These are phyloP conservation scores for Toxotes chatareus DNA, from an alignment of 2,113 vertebrate species.

Conservation along the genomic window DNA sequence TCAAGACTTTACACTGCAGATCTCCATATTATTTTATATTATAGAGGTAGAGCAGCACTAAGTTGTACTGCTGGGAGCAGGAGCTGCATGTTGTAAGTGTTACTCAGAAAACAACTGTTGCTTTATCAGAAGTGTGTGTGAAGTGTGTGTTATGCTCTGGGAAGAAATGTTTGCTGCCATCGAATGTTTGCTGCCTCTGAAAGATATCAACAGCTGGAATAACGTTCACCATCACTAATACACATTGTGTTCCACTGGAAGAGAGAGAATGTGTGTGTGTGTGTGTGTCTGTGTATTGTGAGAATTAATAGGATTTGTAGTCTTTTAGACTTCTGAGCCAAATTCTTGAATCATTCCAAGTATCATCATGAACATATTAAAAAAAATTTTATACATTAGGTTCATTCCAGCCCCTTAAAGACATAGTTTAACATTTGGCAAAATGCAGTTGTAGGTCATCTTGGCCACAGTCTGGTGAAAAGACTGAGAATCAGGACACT, in stretches of 20 bases:
- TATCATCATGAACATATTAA: not conserved
- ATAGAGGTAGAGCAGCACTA: slow-evolving; percentile 13
- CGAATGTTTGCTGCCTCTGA: slow-evolving; percentile 67
- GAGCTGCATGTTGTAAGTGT: slow-evolving; percentile 56
- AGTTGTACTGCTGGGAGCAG: slow-evolving; percentile 20
- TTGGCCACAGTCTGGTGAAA: not conserved
- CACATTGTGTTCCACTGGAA: slow-evolving; percentile 57
- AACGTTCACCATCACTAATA: slow-evolving; percentile 76
- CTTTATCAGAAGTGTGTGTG: slow-evolving; percentile 47
- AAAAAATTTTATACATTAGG: not conserved
- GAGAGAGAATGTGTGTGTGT: slow-evolving; percentile 18
- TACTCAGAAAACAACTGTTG: slow-evolving; percentile 25
- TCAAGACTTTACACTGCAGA: too few relatives aligned
- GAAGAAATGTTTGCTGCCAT: slow-evolving; percentile 54
- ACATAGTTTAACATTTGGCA: not conserved
- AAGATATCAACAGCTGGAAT: slow-evolving; percentile 68
- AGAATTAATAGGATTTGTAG: not conserved
- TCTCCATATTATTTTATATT: not conserved
- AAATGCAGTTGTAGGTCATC: not conserved
- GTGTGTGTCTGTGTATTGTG: slow-evolving; percentile 10
- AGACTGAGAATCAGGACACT: not conserved
- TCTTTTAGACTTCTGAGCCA: slow-evolving; percentile 1
- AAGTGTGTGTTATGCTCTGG: slow-evolving; percentile 48
- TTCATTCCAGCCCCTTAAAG: not conserved
- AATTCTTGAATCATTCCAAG: not conserved